These are phyloP conservation scores for Alcis repandata DNA, from an alignment of 2,888 invertebrate genomes.

Conservation along the genomic window DNA sequence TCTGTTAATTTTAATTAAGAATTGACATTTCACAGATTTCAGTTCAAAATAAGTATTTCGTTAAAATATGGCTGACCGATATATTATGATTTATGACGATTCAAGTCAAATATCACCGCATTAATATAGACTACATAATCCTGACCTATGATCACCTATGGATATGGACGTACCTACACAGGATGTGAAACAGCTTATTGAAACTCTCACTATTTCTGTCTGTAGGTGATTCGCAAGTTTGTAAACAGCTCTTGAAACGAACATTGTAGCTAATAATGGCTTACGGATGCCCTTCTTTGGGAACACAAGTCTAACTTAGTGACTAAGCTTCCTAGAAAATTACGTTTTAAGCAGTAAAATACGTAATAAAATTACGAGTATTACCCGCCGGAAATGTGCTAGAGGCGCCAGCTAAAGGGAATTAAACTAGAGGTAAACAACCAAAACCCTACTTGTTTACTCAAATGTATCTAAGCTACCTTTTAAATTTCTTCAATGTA, in stretches of 20 bases:
- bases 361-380: not conserved
- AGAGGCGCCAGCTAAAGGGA: not conserved
- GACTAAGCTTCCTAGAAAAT: conserved; percentile 19
- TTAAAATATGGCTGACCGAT: not conserved
- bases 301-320: conserved; percentile 11
- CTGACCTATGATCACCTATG: not conserved
- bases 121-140: not conserved
- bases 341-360: not conserved
- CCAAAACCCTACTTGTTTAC: too few species aligned
- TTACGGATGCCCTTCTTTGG: conserved; percentile 64
- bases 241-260: conserved; percentile 45
- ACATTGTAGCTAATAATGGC: conserved; percentile 56
- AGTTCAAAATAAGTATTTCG: not conserved
- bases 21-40: too few species aligned
- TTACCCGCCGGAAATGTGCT: not conserved
- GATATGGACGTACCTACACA: conserved; percentile 19
- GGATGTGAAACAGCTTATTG: conserved; percentile 44
- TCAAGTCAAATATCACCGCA: not conserved
- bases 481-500: too few species aligned
- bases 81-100: not conserved
- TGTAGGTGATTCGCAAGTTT: conserved; percentile 48
- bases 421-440: not conserved
- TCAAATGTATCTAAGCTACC: too few species aligned
- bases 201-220: conserved; percentile 42
- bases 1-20: too few species aligned